Percentiles rank a stretch among this genome's conserved stretches.
phyloP scores from a whole-genome alignment of 53 echinoderm and acorn worm genomes.

The Hippasteria phrygiana region DNA sequence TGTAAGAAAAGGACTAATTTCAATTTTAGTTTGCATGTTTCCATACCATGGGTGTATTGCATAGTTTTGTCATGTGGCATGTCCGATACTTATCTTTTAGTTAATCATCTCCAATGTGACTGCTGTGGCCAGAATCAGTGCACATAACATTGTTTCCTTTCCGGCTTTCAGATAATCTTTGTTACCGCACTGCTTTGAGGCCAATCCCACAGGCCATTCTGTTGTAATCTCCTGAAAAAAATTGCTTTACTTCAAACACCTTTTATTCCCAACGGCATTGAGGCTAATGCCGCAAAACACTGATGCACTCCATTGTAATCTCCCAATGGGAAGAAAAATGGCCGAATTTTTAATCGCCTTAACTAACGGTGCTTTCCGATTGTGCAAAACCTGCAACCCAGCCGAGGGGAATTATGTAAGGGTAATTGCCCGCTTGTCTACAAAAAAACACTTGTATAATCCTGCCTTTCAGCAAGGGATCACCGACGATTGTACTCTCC shows the following conservation, averaged over 20 bases:
- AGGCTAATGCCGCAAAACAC: no score
- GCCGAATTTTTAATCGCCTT: background rate
- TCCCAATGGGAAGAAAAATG: background rate
- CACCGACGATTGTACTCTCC: background rate
- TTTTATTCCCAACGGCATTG: no score
- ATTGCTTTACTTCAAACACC: no score
- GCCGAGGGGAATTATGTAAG: background rate
- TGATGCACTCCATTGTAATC: background rate
- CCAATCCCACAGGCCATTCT: constrained; percentile 8
- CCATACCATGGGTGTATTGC: no score
- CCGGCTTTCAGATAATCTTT: background rate
- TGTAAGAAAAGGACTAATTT: no score
- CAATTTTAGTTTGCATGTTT: no score
- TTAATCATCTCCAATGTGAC: background rate
- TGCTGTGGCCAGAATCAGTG: background rate
- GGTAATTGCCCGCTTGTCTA: constrained; percentile 59
- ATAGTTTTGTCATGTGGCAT: no score
- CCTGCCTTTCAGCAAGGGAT: constrained; percentile 16
- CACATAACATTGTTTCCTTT: background rate
- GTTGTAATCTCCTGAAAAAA: no score
- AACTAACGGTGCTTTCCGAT: background rate
- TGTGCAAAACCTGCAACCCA: background rate
- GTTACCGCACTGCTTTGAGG: background rate
- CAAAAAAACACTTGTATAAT: constrained; percentile 43
- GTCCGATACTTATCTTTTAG: no score